phyloP scores from a whole-genome alignment of 2,888 invertebrate genomes.

The Lissocephala sabroskyi region DNA sequence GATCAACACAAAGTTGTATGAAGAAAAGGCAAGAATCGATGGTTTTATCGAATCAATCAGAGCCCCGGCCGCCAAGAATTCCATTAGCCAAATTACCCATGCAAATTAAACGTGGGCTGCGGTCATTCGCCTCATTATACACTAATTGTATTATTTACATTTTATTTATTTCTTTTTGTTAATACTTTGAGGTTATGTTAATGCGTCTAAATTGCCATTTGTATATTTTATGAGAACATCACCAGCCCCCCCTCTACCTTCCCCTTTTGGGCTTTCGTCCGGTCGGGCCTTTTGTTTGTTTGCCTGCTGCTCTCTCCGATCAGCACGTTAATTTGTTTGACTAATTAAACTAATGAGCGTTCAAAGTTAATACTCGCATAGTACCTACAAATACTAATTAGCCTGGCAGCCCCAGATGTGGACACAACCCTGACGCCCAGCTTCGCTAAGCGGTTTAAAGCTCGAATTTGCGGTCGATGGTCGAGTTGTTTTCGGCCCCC shows the following conservation, averaged over 20 bases:
- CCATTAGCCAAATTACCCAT: constrained; percentile 48
- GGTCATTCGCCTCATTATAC: constrained; percentile 35
- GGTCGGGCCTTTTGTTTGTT: constrained; percentile 60
- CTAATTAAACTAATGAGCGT: constrained; percentile 72
- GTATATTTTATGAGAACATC: constrained; percentile 42
- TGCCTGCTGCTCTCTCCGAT: constrained; percentile 56
- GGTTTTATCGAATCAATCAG: constrained; percentile 30
- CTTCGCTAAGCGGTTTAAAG: constrained; percentile 27
- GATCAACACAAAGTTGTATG: too few relatives aligned
- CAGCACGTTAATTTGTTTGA: constrained; percentile 69
- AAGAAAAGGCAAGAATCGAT: constrained; percentile 15
- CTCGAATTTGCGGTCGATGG: constrained; percentile 25
- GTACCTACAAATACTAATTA: constrained; percentile 62
- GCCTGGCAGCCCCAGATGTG: constrained; percentile 41
- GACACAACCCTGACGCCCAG: too few relatives aligned
- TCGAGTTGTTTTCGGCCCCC: too few relatives aligned
- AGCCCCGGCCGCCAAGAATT: constrained; percentile 46
- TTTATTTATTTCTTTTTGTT: constrained; percentile 37
- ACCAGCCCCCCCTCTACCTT: constrained; percentile 2
- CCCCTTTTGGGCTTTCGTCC: constrained; percentile 28
- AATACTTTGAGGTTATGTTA: constrained; percentile 17
- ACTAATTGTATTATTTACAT: constrained; percentile 67
- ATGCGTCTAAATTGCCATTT: constrained; percentile 29
- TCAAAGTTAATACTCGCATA: constrained; percentile 69
- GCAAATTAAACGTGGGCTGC: constrained; percentile 59